Base-by-base conservation (phyloP, 2,797 vertebrate species). In the Helarctos malayanus region DNA sequence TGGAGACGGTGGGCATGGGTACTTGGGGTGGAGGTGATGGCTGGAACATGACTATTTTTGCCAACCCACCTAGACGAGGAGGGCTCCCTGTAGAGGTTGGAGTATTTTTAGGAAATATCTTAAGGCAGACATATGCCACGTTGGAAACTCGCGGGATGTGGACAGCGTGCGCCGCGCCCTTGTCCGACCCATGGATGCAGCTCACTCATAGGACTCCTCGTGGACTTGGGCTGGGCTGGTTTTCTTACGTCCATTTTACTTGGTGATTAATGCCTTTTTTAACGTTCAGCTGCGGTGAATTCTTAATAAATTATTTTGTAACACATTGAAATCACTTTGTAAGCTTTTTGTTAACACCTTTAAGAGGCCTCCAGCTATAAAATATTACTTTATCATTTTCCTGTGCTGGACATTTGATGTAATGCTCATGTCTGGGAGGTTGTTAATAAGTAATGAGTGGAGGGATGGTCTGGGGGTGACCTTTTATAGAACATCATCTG, bases 361-460 rank as follows among this genome's bases (percentile, higher is more conserved):
- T 97, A 96, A 97, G 98, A 98, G 97, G 98, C 92, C 98, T 98
- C 98, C 90, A 97, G 97, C 97, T 97, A 82, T 98, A 97, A 98
- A 98, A 96, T 80, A 97, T 84, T 86, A 1, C 98, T 98, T 98
- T 97, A 98, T 98, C 98, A 97, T 98, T 98, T 98, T 96, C 97
- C 91, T 76, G 54, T 1, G 14, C 96, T 4, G 98, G 98, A 98
- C 98, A 97, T 95, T 94, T 94, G 98, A 98, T 96, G 96, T 83
- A 96, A 96, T 61, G 95, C 96, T 94, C 95, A 3, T 86, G 95
- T 98, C 97, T 98, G n/a, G 7, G 94, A 98, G 98, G 97, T 94
- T 94, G 98, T 99, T 98, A 98, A 98, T 99, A 99, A 99, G 98
- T 98, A 98, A 98, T 98, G 98, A 98, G 97, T 92, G 98, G 97